Evolutionary conservation across 2,888 invertebrate genomes (phyloP).

Genomic region (Sceliomorpha sp.): DNA sequence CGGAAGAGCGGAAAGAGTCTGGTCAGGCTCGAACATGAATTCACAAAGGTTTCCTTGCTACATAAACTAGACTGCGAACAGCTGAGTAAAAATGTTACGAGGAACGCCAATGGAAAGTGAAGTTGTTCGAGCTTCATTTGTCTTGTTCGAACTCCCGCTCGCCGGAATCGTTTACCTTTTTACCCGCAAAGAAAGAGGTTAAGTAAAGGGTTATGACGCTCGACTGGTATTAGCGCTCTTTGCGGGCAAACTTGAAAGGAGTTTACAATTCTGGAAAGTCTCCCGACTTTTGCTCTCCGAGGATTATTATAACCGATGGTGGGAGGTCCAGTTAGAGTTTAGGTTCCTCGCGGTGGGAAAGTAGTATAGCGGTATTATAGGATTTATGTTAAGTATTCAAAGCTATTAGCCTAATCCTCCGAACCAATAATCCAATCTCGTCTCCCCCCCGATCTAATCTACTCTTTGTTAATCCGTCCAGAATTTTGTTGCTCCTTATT

Average conservation of each 20-base stretch:
- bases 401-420: slow-evolving; percentile 36
- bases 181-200: not conserved
- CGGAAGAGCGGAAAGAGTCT: slow-evolving; percentile 54
- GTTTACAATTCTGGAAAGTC: too few species aligned
- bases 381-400: slow-evolving; percentile 16
- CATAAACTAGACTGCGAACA: slow-evolving; percentile 49
- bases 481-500: too few species aligned
- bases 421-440: slow-evolving; percentile 40
- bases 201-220: slow-evolving; percentile 10
- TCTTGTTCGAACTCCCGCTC: slow-evolving; percentile 29
- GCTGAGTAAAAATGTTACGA: slow-evolving; percentile 34
- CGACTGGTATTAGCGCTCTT: slow-evolving; percentile 1
- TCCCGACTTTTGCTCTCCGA: too few species aligned
- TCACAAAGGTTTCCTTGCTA: slow-evolving; percentile 53
- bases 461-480: slow-evolving; percentile 30
- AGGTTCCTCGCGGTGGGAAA: slow-evolving; percentile 14
- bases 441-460: slow-evolving; percentile 28
- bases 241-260: too few species aligned
- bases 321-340: too few species aligned
- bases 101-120: slow-evolving; percentile 42
- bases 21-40: slow-evolving; percentile 50
- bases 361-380: slow-evolving; percentile 15
- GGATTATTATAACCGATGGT: too few species aligned
- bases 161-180: slow-evolving; percentile 10
- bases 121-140: slow-evolving; percentile 44